Conservation (phyloP, 2,113 vertebrate genomes). For the Osmerus eperlanus region DNA sequence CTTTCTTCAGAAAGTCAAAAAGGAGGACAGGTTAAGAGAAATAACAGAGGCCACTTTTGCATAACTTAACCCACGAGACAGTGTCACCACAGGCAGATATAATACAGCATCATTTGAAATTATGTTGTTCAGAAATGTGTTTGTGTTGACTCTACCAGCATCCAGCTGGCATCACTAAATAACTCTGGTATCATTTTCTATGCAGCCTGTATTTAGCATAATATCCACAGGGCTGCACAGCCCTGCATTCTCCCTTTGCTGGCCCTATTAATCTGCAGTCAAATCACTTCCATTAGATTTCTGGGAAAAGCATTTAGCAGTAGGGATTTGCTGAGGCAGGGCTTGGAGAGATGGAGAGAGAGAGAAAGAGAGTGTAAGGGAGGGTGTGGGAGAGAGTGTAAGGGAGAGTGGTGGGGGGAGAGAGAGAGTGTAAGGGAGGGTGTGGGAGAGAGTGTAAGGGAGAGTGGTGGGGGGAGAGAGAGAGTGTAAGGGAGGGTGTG, state of each 20-base stretch:
- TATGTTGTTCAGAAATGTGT: slow-evolving; percentile 26
- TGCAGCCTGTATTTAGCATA: slow-evolving; percentile 53
- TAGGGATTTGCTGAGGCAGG: slow-evolving; percentile 66
- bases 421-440: too few species aligned
- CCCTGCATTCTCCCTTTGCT: slow-evolving; percentile 52
- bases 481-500: too few species aligned
- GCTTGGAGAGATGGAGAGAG: not conserved
- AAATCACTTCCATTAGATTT: slow-evolving; percentile 72
- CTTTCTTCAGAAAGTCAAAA: too few species aligned
- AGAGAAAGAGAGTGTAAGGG: slow-evolving; percentile 3
- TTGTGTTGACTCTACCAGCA: slow-evolving; percentile 41
- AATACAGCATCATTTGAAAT: not conserved
- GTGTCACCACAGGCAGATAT: too few species aligned
- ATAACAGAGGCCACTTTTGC: not conserved
- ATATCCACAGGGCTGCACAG: slow-evolving; percentile 50
- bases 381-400: slow-evolving; percentile 5
- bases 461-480: not conserved
- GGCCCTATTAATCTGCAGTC: slow-evolving; percentile 71
- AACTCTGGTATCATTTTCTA: slow-evolving; percentile 34
- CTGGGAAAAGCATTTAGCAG: slow-evolving; percentile 65
- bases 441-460: not conserved
- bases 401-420: not conserved
- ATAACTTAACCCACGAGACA: too few species aligned
- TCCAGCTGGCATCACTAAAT: slow-evolving; percentile 44
- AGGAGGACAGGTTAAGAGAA: too few species aligned